Conservation (phyloP, 2,888 invertebrate species). For the Thelaira solivaga region DNA sequence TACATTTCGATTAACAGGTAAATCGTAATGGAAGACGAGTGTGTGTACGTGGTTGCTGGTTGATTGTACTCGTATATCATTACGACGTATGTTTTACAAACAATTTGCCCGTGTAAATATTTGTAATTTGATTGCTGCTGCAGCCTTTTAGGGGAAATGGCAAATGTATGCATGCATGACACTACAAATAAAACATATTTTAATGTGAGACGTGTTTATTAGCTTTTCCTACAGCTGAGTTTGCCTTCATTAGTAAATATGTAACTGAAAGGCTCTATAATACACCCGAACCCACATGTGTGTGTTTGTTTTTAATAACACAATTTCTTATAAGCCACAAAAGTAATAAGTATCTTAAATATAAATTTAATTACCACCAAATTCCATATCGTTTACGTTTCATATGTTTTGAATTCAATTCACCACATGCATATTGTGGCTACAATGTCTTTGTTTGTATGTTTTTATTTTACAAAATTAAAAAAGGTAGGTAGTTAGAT, state of each 20-base stretch:
- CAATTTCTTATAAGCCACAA: slow-evolving; percentile 53
- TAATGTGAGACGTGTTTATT: slow-evolving; percentile 49
- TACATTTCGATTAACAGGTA: slow-evolving; percentile 46
- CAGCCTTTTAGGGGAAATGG: not conserved
- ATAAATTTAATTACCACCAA: slow-evolving; percentile 56
- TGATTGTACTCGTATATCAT: not conserved
- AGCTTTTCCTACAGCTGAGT: slow-evolving; percentile 52
- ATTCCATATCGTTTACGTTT: not conserved
- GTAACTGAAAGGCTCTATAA: not conserved
- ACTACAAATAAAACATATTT: slow-evolving; percentile 34
- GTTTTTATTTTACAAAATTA: slow-evolving; percentile 45
- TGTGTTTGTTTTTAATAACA: slow-evolving; percentile 4
- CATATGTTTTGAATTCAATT: slow-evolving; percentile 30
- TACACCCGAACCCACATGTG: not conserved
- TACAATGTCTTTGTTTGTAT: slow-evolving; percentile 40
- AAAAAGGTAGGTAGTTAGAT: not conserved
- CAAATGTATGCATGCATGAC: not conserved
- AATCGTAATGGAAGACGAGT: slow-evolving; percentile 3
- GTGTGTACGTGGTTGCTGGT: slow-evolving; percentile 8
- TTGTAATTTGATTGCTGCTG: slow-evolving; percentile 43
- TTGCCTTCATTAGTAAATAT: slow-evolving; percentile 39
- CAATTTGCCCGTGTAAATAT: slow-evolving; percentile 56
- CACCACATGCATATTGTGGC: slow-evolving; percentile 49
- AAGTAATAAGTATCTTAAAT: slow-evolving; percentile 57
- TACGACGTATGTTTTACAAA: slow-evolving; percentile 51